phyloP scores from a whole-genome alignment of 2,797 vertebrate species.

The Mus spretus region DNA sequence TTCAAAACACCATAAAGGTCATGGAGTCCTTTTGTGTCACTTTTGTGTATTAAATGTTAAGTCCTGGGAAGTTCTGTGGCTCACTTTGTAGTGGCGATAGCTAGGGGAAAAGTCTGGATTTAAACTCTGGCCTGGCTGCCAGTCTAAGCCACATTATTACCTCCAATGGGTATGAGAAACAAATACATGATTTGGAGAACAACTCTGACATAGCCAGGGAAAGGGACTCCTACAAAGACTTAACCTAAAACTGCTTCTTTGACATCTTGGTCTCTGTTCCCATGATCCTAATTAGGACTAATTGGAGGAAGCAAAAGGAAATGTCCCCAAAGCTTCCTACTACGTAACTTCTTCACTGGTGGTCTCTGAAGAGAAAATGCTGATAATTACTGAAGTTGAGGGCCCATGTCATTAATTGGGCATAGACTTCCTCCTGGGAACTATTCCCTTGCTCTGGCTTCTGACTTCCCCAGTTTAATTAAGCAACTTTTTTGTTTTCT shows the following conservation, averaged over 20 bases:
- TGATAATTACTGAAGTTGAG: conserved; percentile 69
- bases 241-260: not conserved
- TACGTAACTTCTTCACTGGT: not conserved
- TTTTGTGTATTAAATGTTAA: not conserved
- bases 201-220: not conserved
- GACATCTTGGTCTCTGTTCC: not conserved
- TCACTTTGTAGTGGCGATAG: not conserved
- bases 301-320: conserved; percentile 5
- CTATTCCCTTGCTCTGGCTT: not conserved
- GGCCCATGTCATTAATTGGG: conserved; percentile 31
- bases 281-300: conserved; percentile 71
- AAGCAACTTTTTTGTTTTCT: conserved; percentile 61
- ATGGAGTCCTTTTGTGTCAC: not conserved
- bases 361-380: conserved; percentile 46
- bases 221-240: not conserved
- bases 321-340: not conserved
- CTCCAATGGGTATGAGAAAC: not conserved
- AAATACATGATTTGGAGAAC: not conserved
- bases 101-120: not conserved
- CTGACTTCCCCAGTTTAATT: conserved; percentile 30
- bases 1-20: not conserved
- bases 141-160: not conserved
- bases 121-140: not conserved
- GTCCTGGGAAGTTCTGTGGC: not conserved
- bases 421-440: conserved; percentile 20